Evolutionary conservation across 2,113 vertebrate species (phyloP).

Genomic region (Urocolius indicus): DNA sequence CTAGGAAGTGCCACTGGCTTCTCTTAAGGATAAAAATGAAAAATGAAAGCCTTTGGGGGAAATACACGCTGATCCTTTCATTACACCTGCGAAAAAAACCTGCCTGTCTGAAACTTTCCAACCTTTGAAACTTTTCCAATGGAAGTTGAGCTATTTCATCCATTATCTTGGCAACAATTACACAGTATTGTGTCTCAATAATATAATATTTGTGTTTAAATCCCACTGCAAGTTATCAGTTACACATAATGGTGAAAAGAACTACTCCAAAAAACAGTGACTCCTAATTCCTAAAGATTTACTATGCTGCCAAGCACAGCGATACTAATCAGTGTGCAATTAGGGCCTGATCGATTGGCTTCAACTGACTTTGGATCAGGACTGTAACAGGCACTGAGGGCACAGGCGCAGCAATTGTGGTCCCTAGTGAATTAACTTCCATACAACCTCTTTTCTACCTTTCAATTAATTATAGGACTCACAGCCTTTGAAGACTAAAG

Average conservation of each 20-base stretch:
- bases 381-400: slow-evolving; percentile 38
- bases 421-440: slow-evolving; percentile 48
- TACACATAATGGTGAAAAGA: slow-evolving; percentile 33
- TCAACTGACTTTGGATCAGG: slow-evolving; percentile 65
- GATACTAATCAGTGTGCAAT: slow-evolving; percentile 64
- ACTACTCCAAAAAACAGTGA: slow-evolving; percentile 31
- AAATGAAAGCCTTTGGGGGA: slow-evolving; percentile 71
- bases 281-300: slow-evolving; percentile 61
- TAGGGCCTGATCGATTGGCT: slow-evolving; percentile 61
- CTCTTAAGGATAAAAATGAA: slow-evolving; percentile 72
- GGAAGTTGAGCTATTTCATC: slow-evolving; percentile 64
- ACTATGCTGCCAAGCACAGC: slow-evolving; percentile 49
- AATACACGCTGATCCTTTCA: slow-evolving; percentile 73
- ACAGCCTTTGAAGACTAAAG: slow-evolving; percentile 37
- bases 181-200: slow-evolving; percentile 17
- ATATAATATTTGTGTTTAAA: slow-evolving; percentile 48
- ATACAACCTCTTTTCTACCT: slow-evolving; percentile 48
- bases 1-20: slow-evolving; percentile 64
- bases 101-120: slow-evolving; percentile 68
- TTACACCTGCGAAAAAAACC: slow-evolving; percentile 61
- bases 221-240: slow-evolving; percentile 41
- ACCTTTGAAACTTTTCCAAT: slow-evolving; percentile 72
- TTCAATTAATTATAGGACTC: slow-evolving; percentile 40
- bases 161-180: slow-evolving; percentile 66
- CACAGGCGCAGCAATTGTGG: background rate